A percentile compares a stretch with the other conserved stretches of the same genome.
These are phyloP conservation scores for Vesta saturnalis DNA, from an alignment of 2,888 invertebrate species.

Conservation along the genomic window DNA sequence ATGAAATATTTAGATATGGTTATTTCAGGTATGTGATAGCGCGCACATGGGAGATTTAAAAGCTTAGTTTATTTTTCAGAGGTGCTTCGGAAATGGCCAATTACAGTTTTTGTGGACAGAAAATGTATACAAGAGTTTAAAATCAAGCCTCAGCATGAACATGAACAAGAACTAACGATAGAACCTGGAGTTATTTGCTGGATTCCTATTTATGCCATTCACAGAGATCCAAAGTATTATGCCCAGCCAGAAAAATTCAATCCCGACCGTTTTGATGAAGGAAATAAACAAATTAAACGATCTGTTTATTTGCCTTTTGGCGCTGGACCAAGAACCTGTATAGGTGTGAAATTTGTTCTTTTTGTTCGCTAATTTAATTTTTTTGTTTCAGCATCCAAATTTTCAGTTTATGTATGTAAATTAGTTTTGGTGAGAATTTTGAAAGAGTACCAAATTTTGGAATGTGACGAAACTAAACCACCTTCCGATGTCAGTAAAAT, in stretches of 20 bases:
- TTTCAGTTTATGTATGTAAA: constrained; percentile 4
- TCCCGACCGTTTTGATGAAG: constrained; percentile 65
- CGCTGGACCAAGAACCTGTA: constrained; percentile 56
- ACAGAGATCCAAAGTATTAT: constrained; percentile 66
- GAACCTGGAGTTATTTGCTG: constrained; percentile 50
- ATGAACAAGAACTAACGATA: constrained; percentile 32
- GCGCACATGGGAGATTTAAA: background rate
- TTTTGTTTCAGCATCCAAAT: constrained; percentile 2
- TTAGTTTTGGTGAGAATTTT: background rate
- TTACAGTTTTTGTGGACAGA: constrained; percentile 63
- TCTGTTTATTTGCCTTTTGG: constrained; percentile 67
- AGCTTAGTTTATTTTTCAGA: constrained; percentile 53
- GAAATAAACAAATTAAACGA: constrained; percentile 64
- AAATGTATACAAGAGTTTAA: constrained; percentile 63
- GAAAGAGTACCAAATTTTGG: background rate
- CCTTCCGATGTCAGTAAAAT: background rate
- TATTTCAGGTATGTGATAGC: background rate
- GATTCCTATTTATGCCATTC: constrained; percentile 64
- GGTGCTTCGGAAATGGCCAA: constrained; percentile 64
- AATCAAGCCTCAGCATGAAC: constrained; percentile 42
- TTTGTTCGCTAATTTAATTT: background rate
- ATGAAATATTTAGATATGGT: constrained; percentile 54
- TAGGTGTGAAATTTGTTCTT: constrained; percentile 46
- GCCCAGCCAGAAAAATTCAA: constrained; percentile 65
- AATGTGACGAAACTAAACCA: background rate